Evolutionary conservation across 2,113 vertebrate genomes (phyloP).

Genomic region (Callionymus lyra): DNA sequence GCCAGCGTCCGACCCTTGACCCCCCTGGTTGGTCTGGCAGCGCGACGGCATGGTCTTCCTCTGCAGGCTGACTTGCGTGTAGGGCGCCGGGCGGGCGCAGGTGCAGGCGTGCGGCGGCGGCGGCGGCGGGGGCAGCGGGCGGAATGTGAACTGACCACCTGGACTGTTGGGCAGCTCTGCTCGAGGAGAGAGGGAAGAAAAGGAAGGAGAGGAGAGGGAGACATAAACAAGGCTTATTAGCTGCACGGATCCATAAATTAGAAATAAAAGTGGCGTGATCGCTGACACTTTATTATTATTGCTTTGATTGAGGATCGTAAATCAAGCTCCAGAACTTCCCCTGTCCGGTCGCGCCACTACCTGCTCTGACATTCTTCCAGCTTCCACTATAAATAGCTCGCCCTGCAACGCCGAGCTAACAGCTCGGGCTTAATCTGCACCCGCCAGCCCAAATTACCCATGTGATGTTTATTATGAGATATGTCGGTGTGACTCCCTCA

Average conservation of each 20-base stretch:
- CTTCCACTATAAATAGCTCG: slow-evolving; percentile 51
- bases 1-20: slow-evolving; percentile 67
- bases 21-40: slow-evolving; percentile 78
- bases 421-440: slow-evolving; percentile 58
- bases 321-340: slow-evolving; percentile 43
- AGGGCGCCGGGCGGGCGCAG: slow-evolving; percentile 79
- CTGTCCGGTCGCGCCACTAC: slow-evolving; percentile 42
- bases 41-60: slow-evolving; percentile 87
- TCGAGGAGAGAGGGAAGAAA: slow-evolving; percentile 7
- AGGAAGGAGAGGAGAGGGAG: slow-evolving; percentile 19
- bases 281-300: slow-evolving; percentile 58
- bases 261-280: slow-evolving; percentile 42
- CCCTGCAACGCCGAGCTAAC: slow-evolving; percentile 43
- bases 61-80: slow-evolving; percentile 80
- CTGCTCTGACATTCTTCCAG: slow-evolving; percentile 51
- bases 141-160: slow-evolving; percentile 89
- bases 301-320: slow-evolving; percentile 58
- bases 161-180: slow-evolving; percentile 84
- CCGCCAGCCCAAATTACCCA: slow-evolving; percentile 58
- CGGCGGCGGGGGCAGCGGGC: slow-evolving; percentile 84
- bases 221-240: slow-evolving; percentile 53
- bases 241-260: slow-evolving; percentile 48
- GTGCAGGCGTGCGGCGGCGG: slow-evolving; percentile 89
- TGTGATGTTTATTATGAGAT: slow-evolving; percentile 64
- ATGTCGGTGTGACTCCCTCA: slow-evolving; percentile 52